Base-by-base conservation (phyloP, 2,797 vertebrate genomes). In the Scolopax bukidnonensis region DNA sequence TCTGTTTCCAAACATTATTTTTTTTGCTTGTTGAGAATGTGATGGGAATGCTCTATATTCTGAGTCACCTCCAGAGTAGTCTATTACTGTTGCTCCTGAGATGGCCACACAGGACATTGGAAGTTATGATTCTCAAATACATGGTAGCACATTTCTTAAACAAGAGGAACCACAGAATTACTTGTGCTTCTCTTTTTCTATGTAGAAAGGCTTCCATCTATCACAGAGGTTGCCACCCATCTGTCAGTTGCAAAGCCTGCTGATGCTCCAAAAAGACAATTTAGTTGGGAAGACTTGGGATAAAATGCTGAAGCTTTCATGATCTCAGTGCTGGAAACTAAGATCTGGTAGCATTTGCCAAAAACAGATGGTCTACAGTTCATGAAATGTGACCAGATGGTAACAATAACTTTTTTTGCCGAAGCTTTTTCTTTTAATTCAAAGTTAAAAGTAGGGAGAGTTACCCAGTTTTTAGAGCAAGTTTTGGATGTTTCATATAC, bases 291-390 rank as follows among this genome's bases (percentile, higher is more conserved):
- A 68, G 25, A 67, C 32, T n/a, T 81, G 40, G 28, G 33, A 75
- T 88, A 73, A 87, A 94, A 82, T 88, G 82, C n/a, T 68, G 30
- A 70, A 73, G 15, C 45, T 75, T 92, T 90, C 48, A 38, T 47
- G 43, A 36, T 90, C 50, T 91, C 63, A 47, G 47, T 30, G 38
- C 18, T 94, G 57, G 61, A 95, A 76, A 78, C 0, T 59, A 60
- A 6, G n/a, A 11, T 82, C 12, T 85, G 41, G 17, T 25, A 89
- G 10, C 20, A 27, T 79, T 96, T 84, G 40, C 80, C 47, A 79
- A 94, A 97, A 86, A 4, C 50, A 93, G 77, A 87, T 86, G 69
- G 80, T 65, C 25, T 84, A 60, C 84, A 95, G 81, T 59, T 82
- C 69, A 79, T 69, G 18, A 73, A 84, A 86, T 41, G 23, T 73